Base-by-base conservation (phyloP, 2,888 invertebrate genomes). In the Oligia strigilis region DNA sequence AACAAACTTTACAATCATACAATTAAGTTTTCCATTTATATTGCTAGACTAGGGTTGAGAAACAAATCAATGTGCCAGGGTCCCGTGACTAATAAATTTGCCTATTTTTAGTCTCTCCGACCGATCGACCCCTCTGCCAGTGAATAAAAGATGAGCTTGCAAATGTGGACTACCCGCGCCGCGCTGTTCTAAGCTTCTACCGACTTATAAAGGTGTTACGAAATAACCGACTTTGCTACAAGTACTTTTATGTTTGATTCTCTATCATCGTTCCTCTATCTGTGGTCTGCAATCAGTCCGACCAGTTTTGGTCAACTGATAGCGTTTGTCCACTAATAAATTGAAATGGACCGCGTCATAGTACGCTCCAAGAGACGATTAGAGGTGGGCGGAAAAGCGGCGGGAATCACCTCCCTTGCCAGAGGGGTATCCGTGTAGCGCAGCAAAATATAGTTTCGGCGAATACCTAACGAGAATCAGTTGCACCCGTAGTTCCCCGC, bases 131-230 rank as follows among this genome's bases (percentile, higher is more conserved):
- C 88, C 79, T 82, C 78, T 75, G 75, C 73, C 83, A 72, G 91
- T 93, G 92, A 94, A 94, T 94, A 93, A 93, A 92, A 93, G 88
- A 94, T 94, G 90, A 92, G 90, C 70, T 90, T 90, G 91, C 91
- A 92, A 93, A 93, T 91, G 89, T 88, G 86, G 85, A 72, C 78
- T 81, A 73, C 77, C 75, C 58, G 65, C 71, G 62, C 64, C 58
- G 65, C 72, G 62, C 64, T 65, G 52, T 80, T 75, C 71, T 75
- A 75, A 77, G 74, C 67, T 77, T 58, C 67, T 75, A 81, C 64
- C 40, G 36, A 77, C 55, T 69, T 72, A 73, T 81, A 58, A 58
- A 84, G 66, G 75, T 75, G 77, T 76, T 73, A 58, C 77, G 36
- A 70, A 67, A 77, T 72, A 76, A 69, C 64, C 67, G n/a, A 23